A percentile compares a stretch with the other conserved stretches of the same genome.
These are phyloP conservation scores for Marmota monax DNA, from an alignment of 2,113 vertebrate genomes.

Conservation along the genomic window DNA sequence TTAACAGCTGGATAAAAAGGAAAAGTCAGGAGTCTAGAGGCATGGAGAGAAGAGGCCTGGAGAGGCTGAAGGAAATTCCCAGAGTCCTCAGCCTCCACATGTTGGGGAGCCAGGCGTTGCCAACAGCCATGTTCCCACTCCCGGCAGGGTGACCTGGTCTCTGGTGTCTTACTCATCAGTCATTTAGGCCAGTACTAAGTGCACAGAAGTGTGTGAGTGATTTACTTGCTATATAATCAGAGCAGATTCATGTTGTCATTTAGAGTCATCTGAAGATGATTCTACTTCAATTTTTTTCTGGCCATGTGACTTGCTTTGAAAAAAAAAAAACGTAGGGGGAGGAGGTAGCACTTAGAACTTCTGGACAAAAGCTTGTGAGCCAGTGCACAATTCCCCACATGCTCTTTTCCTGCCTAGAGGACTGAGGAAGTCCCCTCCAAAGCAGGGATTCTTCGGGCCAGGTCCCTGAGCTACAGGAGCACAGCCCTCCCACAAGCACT, in stretches of 20 bases:
- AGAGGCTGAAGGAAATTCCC: neutral
- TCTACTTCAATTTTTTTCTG: neutral
- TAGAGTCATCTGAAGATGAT: neutral
- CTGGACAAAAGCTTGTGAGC: neutral
- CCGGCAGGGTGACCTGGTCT: no score
- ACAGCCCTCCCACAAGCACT: neutral
- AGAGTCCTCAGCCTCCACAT: neutral
- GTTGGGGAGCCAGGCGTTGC: no score
- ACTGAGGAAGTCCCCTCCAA: neutral
- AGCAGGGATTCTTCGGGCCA: neutral
- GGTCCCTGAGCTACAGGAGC: neutral
- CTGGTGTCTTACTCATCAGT: neutral
- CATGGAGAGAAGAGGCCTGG: neutral
- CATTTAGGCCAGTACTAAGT: neutral
- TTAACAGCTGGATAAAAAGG: neutral
- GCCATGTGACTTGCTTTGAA: neutral
- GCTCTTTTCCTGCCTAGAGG: neutral
- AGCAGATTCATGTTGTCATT: neutral
- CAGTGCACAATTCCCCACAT: neutral
- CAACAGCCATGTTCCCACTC: fast-evolving
- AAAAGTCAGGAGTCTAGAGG: neutral
- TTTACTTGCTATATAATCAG: neutral
- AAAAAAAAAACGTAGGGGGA: neutral
- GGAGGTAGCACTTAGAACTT: neutral
- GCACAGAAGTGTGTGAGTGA: neutral